These are phyloP conservation scores for Teleogryllus oceanicus DNA, from an alignment of 2,888 invertebrate genomes.

Conservation along the genomic window DNA sequence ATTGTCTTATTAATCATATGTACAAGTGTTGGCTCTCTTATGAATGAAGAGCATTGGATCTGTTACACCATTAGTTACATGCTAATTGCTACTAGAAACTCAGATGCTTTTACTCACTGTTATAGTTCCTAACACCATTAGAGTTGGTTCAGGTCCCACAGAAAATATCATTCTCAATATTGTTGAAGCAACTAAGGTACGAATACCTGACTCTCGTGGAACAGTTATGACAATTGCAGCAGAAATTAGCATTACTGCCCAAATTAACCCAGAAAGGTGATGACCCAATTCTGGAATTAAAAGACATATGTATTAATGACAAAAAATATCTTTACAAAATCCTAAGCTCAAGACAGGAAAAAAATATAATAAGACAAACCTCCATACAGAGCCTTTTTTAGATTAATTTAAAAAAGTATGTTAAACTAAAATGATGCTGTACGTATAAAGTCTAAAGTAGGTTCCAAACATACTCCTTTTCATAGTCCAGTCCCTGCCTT, in stretches of 20 bases:
- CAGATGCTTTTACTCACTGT: conserved; percentile 59
- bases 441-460: too few species aligned
- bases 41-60: too few species aligned
- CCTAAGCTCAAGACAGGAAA: conserved; percentile 19
- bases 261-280: conserved; percentile 81
- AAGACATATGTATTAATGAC: conserved; percentile 28
- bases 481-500: too few species aligned
- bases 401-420: too few species aligned
- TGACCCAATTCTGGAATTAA: conserved; percentile 66
- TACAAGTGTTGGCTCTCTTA: too few species aligned
- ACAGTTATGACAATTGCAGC: conserved; percentile 72
- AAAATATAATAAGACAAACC: neutral
- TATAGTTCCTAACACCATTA: conserved; percentile 78
- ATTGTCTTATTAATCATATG: too few species aligned
- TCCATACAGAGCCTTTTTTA: too few species aligned
- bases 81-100: neutral
- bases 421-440: too few species aligned
- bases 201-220: conserved; percentile 73
- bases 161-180: conserved; percentile 87
- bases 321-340: neutral
- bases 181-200: conserved; percentile 73
- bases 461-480: too few species aligned
- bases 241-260: conserved; percentile 73
- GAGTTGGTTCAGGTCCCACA: conserved; percentile 86
- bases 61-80: too few species aligned